Evolutionary conservation across 2,888 invertebrate genomes (phyloP).

Genomic region (Callimorpha dominula): DNA sequence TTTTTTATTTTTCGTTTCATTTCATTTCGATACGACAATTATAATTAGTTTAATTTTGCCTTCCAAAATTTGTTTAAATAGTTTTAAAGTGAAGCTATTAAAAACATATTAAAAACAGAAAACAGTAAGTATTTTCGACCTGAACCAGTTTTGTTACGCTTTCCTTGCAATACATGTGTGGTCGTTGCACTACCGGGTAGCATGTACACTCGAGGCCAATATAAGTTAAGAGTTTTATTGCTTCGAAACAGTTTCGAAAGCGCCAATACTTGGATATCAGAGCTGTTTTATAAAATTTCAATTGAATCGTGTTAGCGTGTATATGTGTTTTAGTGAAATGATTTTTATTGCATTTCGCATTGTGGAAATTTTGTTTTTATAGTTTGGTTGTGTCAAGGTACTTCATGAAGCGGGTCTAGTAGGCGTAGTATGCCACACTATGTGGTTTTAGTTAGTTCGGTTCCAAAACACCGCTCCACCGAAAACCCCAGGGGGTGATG

Average conservation of each 20-base stretch:
- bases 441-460: too few species aligned
- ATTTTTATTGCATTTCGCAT: neutral
- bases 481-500: too few species aligned
- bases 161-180: conserved; percentile 59
- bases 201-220: conserved; percentile 60
- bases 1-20: too few species aligned
- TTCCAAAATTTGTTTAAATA: too few species aligned
- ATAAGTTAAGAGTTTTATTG: conserved; percentile 62
- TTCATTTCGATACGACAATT: too few species aligned
- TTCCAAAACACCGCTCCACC: too few species aligned
- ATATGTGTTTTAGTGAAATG: conserved; percentile 29
- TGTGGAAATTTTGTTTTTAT: neutral
- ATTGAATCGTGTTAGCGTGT: conserved; percentile 39
- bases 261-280: conserved; percentile 50
- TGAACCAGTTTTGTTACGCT: conserved; percentile 69
- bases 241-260: conserved; percentile 54
- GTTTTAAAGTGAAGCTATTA: too few species aligned
- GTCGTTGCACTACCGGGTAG: conserved; percentile 44
- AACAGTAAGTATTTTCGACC: conserved; percentile 47
- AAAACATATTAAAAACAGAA: neutral
- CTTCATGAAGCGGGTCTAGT: neutral
- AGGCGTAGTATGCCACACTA: too few species aligned
- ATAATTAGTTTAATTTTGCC: too few species aligned
- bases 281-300: conserved; percentile 53
- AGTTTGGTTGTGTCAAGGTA: neutral